Base-by-base conservation (phyloP, 2,888 invertebrate genomes). In the Lottia gigantea region DNA sequence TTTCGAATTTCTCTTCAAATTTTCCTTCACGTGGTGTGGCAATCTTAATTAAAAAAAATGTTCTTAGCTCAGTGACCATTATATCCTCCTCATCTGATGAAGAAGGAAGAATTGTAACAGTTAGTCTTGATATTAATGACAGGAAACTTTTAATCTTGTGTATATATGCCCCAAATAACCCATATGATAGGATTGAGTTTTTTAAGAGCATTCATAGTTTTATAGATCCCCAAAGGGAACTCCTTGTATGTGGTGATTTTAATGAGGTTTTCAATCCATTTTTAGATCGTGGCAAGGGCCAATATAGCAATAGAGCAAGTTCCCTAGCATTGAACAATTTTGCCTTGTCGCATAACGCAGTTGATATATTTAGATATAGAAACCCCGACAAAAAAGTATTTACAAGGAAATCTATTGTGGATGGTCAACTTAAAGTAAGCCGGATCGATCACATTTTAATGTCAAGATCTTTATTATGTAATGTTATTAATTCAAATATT, bases 401-500 rank as follows among this genome's bases (percentile, higher is more conserved):
- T n/a, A n/a, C 31, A 2, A 31, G 31, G 31, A 31, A 31, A 3
- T 2, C 31, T 6, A 3, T 31, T 31, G 31, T 31, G 2, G 6
- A 31, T 31, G 31, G 31, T 31, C 3, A 31, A 6, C 31, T 31
- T 3, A 31, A 31, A 31, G 31, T 31, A 3, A 31, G 31, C 6
- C 31, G n/a, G n/a, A n/a, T n/a, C n/a, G n/a, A n/a, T n/a, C 49
- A n/a, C 49, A 49, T 49, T 14, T 49, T 49, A 49, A 49, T 49
- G 6, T n/a, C 16, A 11, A 49, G 49, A 49, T n/a, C n/a, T n/a
- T 11, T n/a, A 16, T n/a, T n/a, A 49, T 16, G n/a, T 16, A 49
- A 49, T 19, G 19, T 19, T 7, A n/a, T 49, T 6, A n/a, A 49
- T 49, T 16, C 19, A n/a, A n/a, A n/a, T 49, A 49, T 49, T n/a